Evolutionary conservation across 30 jellyfish, hydroid and myxozoan species (phyloP).

Genomic region (Aurelia sp.): DNA sequence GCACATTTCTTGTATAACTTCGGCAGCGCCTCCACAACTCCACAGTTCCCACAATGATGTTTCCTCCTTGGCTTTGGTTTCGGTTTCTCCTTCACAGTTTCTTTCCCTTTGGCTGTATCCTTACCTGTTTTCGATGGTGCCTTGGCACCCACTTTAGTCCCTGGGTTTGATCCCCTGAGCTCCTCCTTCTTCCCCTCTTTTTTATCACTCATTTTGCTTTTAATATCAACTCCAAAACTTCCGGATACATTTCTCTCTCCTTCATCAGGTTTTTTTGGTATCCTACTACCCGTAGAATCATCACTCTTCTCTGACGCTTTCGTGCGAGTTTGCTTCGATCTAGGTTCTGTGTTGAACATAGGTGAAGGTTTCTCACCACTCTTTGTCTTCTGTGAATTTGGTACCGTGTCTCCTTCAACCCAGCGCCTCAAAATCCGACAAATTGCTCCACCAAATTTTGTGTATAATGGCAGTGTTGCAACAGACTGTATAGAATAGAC

Average conservation of each 20-base stretch:
- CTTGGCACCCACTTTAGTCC: too few species aligned
- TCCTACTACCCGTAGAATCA: too few species aligned
- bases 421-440: constrained; percentile 52
- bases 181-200: not conserved
- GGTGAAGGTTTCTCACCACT: not conserved
- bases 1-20: constrained; percentile 56
- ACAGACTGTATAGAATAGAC: constrained; percentile 5
- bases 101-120: too few species aligned
- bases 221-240: not conserved
- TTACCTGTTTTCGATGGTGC: too few species aligned
- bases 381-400: not conserved
- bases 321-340: too few species aligned
- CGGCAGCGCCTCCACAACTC: constrained; percentile 20
- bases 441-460: constrained; percentile 57
- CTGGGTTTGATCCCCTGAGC: too few species aligned
- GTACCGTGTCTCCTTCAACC: constrained; percentile 32
- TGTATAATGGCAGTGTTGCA: constrained; percentile 35
- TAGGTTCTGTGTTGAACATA: not conserved
- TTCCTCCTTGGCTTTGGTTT: not conserved
- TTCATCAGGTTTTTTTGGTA: too few species aligned
- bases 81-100: not conserved
- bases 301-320: too few species aligned
- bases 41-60: constrained; percentile 60
- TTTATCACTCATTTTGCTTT: not conserved
- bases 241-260: not conserved